These are phyloP conservation scores for Hippocampus comes DNA, from an alignment of 2,113 vertebrate genomes.

Conservation along the genomic window DNA sequence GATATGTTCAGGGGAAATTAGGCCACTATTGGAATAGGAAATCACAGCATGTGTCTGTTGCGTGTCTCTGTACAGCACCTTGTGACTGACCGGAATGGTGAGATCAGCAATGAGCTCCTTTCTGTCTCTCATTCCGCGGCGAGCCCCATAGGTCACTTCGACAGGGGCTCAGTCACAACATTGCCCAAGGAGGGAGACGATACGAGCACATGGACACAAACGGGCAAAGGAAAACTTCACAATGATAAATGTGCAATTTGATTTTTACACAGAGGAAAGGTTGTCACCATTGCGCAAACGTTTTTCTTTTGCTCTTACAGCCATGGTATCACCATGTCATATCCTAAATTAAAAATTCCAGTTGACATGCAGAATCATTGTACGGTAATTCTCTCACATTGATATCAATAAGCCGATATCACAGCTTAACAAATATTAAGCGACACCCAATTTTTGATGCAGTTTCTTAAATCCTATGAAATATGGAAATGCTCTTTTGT, in stretches of 20 bases:
- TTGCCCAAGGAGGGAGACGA: conserved; percentile 36
- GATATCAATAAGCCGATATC: too few relatives aligned
- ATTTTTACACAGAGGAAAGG: neutral
- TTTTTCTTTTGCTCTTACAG: too few relatives aligned
- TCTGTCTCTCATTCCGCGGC: conserved; percentile 49
- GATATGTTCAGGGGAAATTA: conserved; percentile 73
- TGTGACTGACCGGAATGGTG: conserved; percentile 18
- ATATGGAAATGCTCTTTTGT: too few relatives aligned
- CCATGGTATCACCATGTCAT: neutral
- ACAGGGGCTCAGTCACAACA: conserved; percentile 17
- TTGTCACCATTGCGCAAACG: neutral
- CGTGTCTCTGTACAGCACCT: conserved; percentile 55
- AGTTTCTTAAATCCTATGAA: too few relatives aligned
- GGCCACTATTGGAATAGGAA: conserved; percentile 71
- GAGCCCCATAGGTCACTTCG: conserved; percentile 41
- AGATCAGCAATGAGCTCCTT: conserved; percentile 53
- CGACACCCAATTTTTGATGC: too few relatives aligned
- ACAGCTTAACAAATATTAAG: too few relatives aligned
- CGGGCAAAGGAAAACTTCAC: neutral
- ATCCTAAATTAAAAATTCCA: neutral
- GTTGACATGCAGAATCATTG: too few relatives aligned
- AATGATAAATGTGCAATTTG: neutral
- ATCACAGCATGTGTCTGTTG: conserved; percentile 49
- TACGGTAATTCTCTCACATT: too few relatives aligned
- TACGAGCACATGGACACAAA: conserved; percentile 53